phyloP scores from a whole-genome alignment of 2,888 invertebrate species.

The Ptychoptera contaminata region DNA sequence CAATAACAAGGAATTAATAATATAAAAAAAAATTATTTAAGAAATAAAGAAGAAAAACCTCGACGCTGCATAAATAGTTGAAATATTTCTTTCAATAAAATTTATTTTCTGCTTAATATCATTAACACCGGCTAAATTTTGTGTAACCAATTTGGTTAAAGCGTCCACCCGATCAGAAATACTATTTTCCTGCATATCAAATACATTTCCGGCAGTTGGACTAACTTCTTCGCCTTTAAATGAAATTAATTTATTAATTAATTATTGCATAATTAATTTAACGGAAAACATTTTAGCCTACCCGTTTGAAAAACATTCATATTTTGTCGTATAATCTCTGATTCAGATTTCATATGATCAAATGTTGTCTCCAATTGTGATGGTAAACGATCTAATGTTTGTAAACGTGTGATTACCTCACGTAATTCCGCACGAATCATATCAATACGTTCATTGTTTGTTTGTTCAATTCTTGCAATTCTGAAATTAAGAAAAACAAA shows the following conservation, averaged over 20 bases:
- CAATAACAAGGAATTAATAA: neutral
- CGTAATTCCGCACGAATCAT: constrained; percentile 27
- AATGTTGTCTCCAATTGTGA: constrained; percentile 24
- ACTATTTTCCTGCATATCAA: too few species aligned
- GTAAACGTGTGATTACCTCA: constrained; percentile 26
- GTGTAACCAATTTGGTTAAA: too few species aligned
- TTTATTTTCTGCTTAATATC: too few species aligned
- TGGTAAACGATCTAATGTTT: constrained; percentile 30
- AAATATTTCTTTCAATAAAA: too few species aligned
- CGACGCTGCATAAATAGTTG: too few species aligned
- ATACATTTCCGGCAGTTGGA: too few species aligned
- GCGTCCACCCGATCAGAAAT: too few species aligned
- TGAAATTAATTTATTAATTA: too few species aligned
- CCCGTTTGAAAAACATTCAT: constrained; percentile 3
- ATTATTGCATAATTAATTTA: too few species aligned
- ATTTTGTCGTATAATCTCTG: constrained; percentile 14
- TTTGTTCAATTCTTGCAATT: constrained; percentile 28
- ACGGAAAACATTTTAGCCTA: neutral
- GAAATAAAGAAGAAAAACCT: neutral
- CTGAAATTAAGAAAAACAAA: constrained; percentile 17
- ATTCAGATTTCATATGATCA: constrained; percentile 29
- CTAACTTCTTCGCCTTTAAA: too few species aligned
- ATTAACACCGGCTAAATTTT: too few species aligned
- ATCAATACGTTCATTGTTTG: constrained; percentile 28
- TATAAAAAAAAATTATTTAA: neutral